These are phyloP conservation scores for Neotragus pygmaeus DNA, from an alignment of 2,113 vertebrate genomes.

Conservation along the genomic window DNA sequence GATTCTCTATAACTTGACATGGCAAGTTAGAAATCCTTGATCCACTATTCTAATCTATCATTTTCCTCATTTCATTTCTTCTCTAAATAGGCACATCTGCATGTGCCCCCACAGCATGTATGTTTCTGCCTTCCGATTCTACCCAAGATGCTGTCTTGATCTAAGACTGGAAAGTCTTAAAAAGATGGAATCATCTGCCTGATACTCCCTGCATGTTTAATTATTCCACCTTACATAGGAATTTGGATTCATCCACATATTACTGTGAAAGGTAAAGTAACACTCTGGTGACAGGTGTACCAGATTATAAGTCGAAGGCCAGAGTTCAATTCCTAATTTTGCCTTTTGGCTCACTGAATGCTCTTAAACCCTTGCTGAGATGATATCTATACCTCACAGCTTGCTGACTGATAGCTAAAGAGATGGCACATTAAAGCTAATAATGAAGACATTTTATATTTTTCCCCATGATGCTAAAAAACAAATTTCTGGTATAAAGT, in stretches of 20 bases:
- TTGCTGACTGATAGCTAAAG: background rate
- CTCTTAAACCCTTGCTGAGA: background rate
- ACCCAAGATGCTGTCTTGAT: background rate
- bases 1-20: background rate
- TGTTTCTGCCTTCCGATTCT: background rate
- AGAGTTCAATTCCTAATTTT: background rate
- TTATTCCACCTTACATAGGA: background rate
- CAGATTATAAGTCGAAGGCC: background rate
- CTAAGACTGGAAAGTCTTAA: background rate
- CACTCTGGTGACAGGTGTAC: background rate
- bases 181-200: background rate
- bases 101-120: background rate
- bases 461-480: background rate
- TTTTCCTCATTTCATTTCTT: conserved; percentile 1
- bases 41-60: background rate
- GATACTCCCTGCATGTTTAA: background rate
- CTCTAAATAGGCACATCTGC: background rate
- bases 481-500: background rate
- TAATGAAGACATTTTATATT: background rate
- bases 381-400: background rate
- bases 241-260: background rate
- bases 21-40: background rate
- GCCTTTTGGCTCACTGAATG: conserved; percentile 13
- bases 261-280: background rate
- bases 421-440: background rate